These are phyloP conservation scores for Palloptera scutellata DNA, from an alignment of 2,888 invertebrate genomes.

Conservation along the genomic window DNA sequence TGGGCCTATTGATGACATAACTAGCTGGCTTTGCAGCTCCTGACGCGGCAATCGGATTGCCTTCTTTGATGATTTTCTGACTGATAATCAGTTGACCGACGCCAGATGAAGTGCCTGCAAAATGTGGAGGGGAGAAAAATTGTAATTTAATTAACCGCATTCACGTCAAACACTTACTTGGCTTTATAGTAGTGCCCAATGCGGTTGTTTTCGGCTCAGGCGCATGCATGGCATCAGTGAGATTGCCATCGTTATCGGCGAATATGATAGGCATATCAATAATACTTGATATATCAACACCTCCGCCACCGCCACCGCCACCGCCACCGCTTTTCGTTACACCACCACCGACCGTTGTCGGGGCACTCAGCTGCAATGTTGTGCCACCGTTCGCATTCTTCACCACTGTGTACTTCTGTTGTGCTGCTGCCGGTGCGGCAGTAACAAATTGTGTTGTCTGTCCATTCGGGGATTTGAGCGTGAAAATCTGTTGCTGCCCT, in stretches of 20 bases:
- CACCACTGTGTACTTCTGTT: conserved; percentile 60
- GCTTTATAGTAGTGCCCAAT: conserved; percentile 31
- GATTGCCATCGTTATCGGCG: conserved; percentile 68
- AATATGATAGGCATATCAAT: conserved; percentile 74
- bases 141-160: conserved; percentile 1
- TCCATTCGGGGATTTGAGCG: conserved; percentile 53
- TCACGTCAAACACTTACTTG: conserved; percentile 37
- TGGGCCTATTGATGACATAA: conserved; percentile 54
- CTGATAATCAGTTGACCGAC: conserved; percentile 53
- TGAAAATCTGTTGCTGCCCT: conserved; percentile 56
- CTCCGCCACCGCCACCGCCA: conserved; percentile 33
- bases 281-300: conserved; percentile 68
- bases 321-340: conserved; percentile 36
- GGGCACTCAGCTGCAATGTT: conserved; percentile 47
- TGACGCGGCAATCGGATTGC: conserved; percentile 31
- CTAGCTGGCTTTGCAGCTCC: conserved; percentile 29
- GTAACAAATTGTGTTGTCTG: conserved; percentile 55
- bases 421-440: conserved; percentile 43
- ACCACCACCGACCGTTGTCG: conserved; percentile 27
- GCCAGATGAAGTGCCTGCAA: conserved; percentile 33
- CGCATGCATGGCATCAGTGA: conserved; percentile 35
- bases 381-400: conserved; percentile 51
- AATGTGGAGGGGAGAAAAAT: not conserved
- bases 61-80: conserved; percentile 58
- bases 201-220: conserved; percentile 17